phyloP scores from a whole-genome alignment of 1,140 invertebrate species.

The Ganaspis sp. region DNA sequence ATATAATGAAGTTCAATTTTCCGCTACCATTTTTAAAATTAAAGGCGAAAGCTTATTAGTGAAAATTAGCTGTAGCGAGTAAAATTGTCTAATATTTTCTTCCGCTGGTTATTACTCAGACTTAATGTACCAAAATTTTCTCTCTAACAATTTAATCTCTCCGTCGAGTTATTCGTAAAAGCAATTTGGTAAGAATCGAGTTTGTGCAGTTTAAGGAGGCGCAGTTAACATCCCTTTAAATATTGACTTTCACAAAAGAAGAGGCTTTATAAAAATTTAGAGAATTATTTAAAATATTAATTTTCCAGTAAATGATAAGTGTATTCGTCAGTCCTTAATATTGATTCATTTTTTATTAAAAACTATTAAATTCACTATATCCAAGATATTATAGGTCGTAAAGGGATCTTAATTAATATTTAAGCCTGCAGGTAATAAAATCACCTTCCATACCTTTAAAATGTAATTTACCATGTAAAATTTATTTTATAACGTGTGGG shows the following conservation, averaged over 20 bases:
- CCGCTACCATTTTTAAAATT: not conserved
- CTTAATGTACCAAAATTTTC: not conserved
- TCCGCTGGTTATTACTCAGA: not conserved
- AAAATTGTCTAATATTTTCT: not conserved
- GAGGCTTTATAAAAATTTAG: not conserved
- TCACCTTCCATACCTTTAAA: not conserved
- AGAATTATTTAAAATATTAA: not conserved
- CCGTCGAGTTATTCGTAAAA: not conserved
- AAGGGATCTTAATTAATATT: not conserved
- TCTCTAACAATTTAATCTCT: not conserved
- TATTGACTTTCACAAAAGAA: not conserved
- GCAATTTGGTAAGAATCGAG: constrained; percentile 4
- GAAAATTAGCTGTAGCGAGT: not conserved
- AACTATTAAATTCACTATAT: not conserved
- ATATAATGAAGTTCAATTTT: too few species aligned
- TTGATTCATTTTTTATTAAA: not conserved
- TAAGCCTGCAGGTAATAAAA: not conserved
- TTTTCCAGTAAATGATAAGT: not conserved
- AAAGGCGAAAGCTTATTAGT: not conserved
- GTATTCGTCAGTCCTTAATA: constrained; percentile 24
- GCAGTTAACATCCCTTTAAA: constrained; percentile 18
- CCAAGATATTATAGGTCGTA: not conserved
- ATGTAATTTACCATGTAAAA: not conserved
- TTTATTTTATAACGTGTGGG: not conserved
- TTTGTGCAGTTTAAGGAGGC: constrained; percentile 27